Evolutionary conservation across 2,113 vertebrate genomes (phyloP), one percentile per base, ranked within the genome.

Genomic region (Phocoena phocoena): DNA sequence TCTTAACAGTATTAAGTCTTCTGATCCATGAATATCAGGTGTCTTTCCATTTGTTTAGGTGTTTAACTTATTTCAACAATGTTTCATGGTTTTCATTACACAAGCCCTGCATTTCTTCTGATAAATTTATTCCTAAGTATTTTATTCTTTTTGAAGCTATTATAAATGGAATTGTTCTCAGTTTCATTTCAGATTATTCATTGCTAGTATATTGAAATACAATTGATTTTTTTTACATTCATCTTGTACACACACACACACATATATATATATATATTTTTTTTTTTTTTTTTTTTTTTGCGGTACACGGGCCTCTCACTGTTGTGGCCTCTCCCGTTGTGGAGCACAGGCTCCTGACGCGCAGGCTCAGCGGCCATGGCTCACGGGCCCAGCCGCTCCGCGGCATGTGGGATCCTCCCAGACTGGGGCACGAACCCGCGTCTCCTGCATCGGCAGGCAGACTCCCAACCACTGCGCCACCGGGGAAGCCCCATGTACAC

Each of bases 41-140:
- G n/a, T 73, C 58, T 89, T 94, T 65, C 77, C 36, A n/a, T 76
- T 88, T 81, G 70, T 67, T 84, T 68, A 58, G 25, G n/a, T 90
- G 20, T 88, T 41, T 67, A 41, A 36, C 79, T 79, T 89, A 63
- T 65, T 81, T 81, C 65, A 88, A 21, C 26, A 41, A 1, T 73
- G 41, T 73, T 73, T 82, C 55, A 4, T 65, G 63, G 15, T 44
- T 55, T 82, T 65, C 47, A 74, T 88, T 65, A 36, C 23, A 68
- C 3, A 87, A 94, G 38, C 55, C 62, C 76, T 95, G 20, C 8
- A 68, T 91, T 90, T 68, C 47, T 85, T 77, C 41, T 84, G 31
- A 68, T 85, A 95, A 90, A 68, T 90, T 84, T 83, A 83, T 92
- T 79, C 36, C 53, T 58, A 77, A 84, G 21, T 76, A 68, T 67